Percentiles rank a stretch among this genome's conserved stretches.
Conservation (phyloP, 2,113 vertebrate species). For the Todiramphus chloris region DNA sequence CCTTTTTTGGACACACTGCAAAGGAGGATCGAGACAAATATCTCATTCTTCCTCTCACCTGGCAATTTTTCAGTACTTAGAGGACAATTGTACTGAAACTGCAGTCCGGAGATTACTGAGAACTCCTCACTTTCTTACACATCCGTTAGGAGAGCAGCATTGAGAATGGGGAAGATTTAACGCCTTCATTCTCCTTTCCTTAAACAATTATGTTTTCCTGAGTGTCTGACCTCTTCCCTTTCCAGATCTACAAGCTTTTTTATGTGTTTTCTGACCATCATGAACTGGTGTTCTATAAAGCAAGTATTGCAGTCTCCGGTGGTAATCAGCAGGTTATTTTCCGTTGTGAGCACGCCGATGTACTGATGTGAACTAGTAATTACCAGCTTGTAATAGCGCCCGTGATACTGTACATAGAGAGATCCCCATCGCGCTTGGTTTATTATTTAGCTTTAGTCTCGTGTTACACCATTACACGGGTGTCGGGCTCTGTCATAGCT, state of each 20-base stretch:
- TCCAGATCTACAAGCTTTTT: neutral
- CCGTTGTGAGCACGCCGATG: neutral
- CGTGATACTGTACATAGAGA: neutral
- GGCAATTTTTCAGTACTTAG: neutral
- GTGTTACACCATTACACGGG: accelerated
- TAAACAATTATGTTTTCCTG: neutral
- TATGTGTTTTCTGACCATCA: neutral
- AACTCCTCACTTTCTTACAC: neutral
- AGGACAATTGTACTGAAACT: neutral
- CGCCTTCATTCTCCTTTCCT: neutral
- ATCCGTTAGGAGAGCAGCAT: neutral
- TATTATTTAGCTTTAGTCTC: neutral
- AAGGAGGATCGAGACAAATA: neutral
- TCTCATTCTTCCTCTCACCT: neutral
- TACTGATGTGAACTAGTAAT: neutral
- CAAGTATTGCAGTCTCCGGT: neutral
- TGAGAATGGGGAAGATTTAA: neutral
- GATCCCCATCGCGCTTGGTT: no score
- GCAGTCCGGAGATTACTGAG: neutral
- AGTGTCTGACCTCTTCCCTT: neutral
- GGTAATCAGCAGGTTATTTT: neutral
- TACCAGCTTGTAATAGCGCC: no score
- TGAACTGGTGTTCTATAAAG: neutral
- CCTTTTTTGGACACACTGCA: neutral
- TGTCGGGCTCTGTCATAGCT: neutral